Evolutionary conservation across 1,140 invertebrate species (phyloP), one percentile per base, ranked within the genome.

Genomic region (Samia ricini): DNA sequence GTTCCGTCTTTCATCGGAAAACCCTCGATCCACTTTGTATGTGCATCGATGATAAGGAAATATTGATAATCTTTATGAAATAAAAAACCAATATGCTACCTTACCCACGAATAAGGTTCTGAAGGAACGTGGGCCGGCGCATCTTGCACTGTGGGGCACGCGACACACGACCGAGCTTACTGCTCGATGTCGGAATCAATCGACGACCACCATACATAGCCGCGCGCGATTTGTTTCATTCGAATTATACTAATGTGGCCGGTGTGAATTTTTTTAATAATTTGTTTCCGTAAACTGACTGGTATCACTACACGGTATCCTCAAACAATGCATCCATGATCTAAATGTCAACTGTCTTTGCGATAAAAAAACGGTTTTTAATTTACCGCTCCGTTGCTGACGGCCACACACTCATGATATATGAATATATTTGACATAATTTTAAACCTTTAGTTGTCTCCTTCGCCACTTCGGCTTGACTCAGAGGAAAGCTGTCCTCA

Each of bases 261-360:
- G 7, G 70, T 64, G 67, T 92, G 91, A 8, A 92, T 63, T 51
- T 86, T 68, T 23, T 78, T 56, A 15, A 92, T 58, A 22, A 91
- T 64, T 26, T 71, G 15, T 36, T 61, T 18, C 36, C 69, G 69
- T 10, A 88, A 62, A 18, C 10, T 60, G 23, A 42, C 5, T 2
- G 91, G 91, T 33, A 91, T 73, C 4, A 91, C 67, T 4, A 89
- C 72, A 42, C 85, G 62, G 56, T 76, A 68, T 10, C 75, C 74
- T 61, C 72, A 84, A 15, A 77, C 55, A 33, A 81, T 62, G 61
- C 74, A 79, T 19, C 69, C 69, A 0, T 55, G 36, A 23, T 81
- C 72, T 0, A 69, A 36, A 8, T 61, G 23, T 21, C 78, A 24
- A 20, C 59, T 42, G 6, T 73, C 59, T 49, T 66, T 69, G 5